A percentile compares a stretch with the other conserved stretches of the same genome.
phyloP scores from a whole-genome alignment of 2,797 vertebrate species.

The Columba guinea region DNA sequence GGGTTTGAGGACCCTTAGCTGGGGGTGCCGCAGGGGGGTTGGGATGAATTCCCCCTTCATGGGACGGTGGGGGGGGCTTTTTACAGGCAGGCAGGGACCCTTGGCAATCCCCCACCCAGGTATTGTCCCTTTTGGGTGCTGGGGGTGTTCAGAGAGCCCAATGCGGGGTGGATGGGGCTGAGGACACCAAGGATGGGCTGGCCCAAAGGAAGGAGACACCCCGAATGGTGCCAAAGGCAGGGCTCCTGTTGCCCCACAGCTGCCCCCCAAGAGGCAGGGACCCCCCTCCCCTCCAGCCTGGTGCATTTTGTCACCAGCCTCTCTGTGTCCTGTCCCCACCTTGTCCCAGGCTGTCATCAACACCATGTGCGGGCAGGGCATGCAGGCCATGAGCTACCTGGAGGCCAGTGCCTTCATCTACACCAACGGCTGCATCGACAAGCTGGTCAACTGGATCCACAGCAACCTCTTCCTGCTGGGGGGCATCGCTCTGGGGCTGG shows the following conservation, averaged over 20 bases:
- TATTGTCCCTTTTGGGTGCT: neutral
- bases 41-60: neutral
- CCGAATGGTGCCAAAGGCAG: rapidly evolving
- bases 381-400: constrained; percentile 78
- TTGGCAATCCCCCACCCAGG: neutral
- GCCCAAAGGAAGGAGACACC: neutral
- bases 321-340: neutral
- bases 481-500: constrained; percentile 87
- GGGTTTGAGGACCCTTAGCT: neutral
- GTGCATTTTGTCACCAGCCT: neutral
- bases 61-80: neutral
- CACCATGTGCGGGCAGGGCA: constrained; percentile 91
- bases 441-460: constrained; percentile 91
- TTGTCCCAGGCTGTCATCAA: constrained; percentile 84
- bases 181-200: neutral
- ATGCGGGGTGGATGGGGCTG: neutral
- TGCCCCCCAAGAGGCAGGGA: neutral
- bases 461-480: constrained; percentile 92
- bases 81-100: neutral
- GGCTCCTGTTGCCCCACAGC: neutral
- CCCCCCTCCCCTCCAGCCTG: rapidly evolving
- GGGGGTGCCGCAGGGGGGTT: neutral
- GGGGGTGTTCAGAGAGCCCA: neutral
- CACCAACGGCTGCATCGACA: constrained; percentile 93
- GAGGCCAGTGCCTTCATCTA: constrained; percentile 82